A percentile compares a stretch with the other conserved stretches of the same genome.
phyloP scores from a whole-genome alignment of 92 coral and sea anemone genomes.

The Porites evermanni region DNA sequence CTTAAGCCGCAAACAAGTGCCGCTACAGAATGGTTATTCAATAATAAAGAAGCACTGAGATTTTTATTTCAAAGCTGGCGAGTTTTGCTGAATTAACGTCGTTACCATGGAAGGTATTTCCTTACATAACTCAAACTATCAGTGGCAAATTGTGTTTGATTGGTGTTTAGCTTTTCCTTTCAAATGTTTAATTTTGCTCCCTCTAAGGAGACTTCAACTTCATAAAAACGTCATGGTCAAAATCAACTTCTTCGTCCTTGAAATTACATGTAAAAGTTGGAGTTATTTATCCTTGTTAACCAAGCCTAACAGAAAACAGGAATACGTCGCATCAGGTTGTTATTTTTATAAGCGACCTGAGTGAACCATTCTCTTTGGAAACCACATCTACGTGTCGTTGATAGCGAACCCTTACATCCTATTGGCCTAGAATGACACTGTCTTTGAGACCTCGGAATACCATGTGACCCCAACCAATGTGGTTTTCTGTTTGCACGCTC shows the following conservation, averaged over 20 bases:
- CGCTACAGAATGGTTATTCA: not conserved
- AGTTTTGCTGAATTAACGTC: not conserved
- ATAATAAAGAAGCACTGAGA: not conserved
- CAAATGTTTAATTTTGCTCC: too few relatives aligned
- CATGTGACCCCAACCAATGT: not conserved
- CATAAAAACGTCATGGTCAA: not conserved
- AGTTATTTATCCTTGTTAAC: not conserved
- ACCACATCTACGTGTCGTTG: not conserved
- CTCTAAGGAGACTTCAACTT: not conserved
- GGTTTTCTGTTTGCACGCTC: not conserved
- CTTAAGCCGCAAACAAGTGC: not conserved
- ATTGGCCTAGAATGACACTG: constrained; percentile 10
- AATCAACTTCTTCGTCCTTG: not conserved
- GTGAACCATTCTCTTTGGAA: constrained; percentile 5
- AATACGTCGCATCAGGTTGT: not conserved
- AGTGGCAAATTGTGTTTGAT: too few relatives aligned
- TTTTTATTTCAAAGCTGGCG: not conserved
- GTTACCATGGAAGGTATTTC: not conserved
- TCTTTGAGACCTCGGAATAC: constrained; percentile 12
- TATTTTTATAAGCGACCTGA: constrained; percentile 1
- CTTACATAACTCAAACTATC: too few relatives aligned
- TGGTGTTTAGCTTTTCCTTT: too few relatives aligned
- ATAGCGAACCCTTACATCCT: not conserved
- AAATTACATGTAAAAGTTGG: not conserved
- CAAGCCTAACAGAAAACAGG: not conserved